These are phyloP conservation scores for Meriones psammophilus DNA, from an alignment of 2,797 vertebrate species.

Conservation along the genomic window DNA sequence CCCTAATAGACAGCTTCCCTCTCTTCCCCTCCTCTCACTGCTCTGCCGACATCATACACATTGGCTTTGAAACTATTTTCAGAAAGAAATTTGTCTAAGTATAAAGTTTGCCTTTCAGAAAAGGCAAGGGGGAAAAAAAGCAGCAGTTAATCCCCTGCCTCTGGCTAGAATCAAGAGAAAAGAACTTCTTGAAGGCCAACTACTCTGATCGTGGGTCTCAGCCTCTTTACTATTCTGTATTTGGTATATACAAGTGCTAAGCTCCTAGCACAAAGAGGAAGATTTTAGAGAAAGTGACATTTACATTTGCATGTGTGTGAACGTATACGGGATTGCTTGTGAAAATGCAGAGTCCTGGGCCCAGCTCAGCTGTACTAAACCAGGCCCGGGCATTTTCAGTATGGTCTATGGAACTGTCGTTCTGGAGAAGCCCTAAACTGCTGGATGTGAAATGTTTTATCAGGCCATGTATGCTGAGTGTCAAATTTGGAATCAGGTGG, in stretches of 20 bases:
- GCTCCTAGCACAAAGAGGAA: background rate
- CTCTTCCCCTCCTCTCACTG: fast-evolving
- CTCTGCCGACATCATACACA: fast-evolving
- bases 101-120: constrained; percentile 61
- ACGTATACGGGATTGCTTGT: background rate
- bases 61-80: background rate
- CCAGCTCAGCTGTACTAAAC: background rate
- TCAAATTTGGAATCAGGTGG: background rate
- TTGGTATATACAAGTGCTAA: background rate
- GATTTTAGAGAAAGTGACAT: background rate
- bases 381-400: background rate
- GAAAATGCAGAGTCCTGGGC: constrained; percentile 38
- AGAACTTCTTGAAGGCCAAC: background rate
- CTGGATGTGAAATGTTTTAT: background rate
- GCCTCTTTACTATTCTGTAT: background rate
- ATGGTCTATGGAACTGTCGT: background rate
- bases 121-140: constrained; percentile 15
- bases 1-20: background rate
- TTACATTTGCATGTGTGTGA: constrained; percentile 1
- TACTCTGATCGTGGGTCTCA: background rate
- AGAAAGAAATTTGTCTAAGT: constrained; percentile 47
- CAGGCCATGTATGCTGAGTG: background rate
- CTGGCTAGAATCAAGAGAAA: background rate
- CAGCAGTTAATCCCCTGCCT: background rate
- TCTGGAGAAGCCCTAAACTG: background rate